These are phyloP conservation scores for Drosophila ananassae DNA, from an alignment of 1,140 invertebrate genomes.

Conservation along the genomic window DNA sequence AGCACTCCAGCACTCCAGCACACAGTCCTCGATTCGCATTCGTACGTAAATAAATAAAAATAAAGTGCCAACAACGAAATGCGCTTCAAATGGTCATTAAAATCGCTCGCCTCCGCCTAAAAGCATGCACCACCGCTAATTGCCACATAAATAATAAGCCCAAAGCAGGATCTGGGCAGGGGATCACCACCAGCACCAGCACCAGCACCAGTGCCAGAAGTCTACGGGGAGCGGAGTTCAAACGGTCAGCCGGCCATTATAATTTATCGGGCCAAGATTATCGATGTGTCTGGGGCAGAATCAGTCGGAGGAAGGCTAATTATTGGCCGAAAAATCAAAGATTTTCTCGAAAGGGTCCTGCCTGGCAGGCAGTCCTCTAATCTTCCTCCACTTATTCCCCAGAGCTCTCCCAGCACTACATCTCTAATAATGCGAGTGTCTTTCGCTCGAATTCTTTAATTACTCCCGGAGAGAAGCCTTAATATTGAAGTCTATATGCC, in stretches of 20 bases:
- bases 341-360: neutral
- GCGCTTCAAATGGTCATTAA: constrained; percentile 80
- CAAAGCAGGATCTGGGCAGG: constrained; percentile 29
- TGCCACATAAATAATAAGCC: constrained; percentile 76
- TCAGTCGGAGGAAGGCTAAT: constrained; percentile 26
- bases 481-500: too few relatives aligned
- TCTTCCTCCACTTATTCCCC: too few relatives aligned
- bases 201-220: neutral
- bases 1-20: neutral
- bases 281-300: constrained; percentile 44
- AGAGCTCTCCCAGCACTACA: too few relatives aligned
- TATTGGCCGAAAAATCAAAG: constrained; percentile 11
- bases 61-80: constrained; percentile 79
- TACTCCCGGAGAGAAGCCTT: too few relatives aligned
- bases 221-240: neutral
- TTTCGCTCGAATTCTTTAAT: too few relatives aligned
- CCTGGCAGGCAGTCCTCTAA: too few relatives aligned
- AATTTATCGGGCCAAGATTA: constrained; percentile 59
- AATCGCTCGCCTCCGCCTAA: constrained; percentile 55
- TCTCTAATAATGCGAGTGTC: too few relatives aligned
- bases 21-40: constrained; percentile 11
- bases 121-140: constrained; percentile 70
- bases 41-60: constrained; percentile 67
- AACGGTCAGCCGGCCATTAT: constrained; percentile 17
- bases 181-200: too few relatives aligned